Base-by-base conservation (phyloP, 1,140 invertebrate species). In the Mycetomoellerius zeteki region DNA sequence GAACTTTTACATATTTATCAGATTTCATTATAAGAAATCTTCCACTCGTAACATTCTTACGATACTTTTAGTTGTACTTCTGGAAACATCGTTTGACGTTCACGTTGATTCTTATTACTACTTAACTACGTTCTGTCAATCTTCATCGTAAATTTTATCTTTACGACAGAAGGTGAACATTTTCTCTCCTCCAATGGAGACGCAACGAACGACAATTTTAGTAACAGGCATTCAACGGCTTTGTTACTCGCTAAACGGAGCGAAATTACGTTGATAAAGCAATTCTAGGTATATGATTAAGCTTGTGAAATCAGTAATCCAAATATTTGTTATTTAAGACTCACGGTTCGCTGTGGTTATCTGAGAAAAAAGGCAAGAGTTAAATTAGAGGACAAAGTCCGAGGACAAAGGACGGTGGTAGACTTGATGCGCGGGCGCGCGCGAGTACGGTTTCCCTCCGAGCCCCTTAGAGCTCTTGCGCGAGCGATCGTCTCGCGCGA, bases 361-460 rank as follows among this genome's bases (percentile, higher is more conserved):
- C 21, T 72, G 7, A 21, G 21, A 47, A 72, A 72, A 50, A 71
- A 47, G 7, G n/a, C 37, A 14, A 21, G 43, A 19, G 69, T 4
- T 43, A 72, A 50, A 50, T 72, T 72, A 52, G 69, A 72, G 69
- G 69, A 50, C 43, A 77, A 60, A 37, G 47, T 54, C 50, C 27
- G 50, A 54, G 33, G 43, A 81, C n/a, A 37, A 37, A 54, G 27
- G 30, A 69, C 21, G 30, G 27, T 30, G 43, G 24, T 19, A 8
- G 6, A 6, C 27, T 67, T 16, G 37, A 19, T 27, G 33, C 7
- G 37, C 33, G 52, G 8, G 52, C 47, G 37, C 19, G 54, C 52
- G 37, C 37, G 37, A 19, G 60, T 62, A 5, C 14, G 65, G 5
- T 50, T 50, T 56, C 47, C 27, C 54, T 33, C 65, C 65, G 58